Base-by-base conservation (phyloP, 2,888 invertebrate genomes). In the Zygothrica quintamaculata region DNA sequence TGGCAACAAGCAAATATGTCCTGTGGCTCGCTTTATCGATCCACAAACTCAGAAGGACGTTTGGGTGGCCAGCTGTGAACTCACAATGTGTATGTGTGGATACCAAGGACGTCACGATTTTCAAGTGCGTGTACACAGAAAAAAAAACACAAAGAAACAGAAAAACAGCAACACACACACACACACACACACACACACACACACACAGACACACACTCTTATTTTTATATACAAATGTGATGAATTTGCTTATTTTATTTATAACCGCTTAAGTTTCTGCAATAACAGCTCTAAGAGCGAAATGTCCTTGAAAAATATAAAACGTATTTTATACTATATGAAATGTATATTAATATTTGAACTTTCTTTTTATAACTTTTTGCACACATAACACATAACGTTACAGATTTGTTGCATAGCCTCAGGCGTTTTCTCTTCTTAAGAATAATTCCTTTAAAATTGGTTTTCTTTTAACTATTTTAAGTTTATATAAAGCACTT, bases 71-170 rank as follows among this genome's bases (percentile, higher is more conserved):
- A 44, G 50, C 62, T 59, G 66, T 65, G 52, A 61, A 52, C 55
- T 37, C 26, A 60, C 36, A 7, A 16, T 22, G 18, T 22, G 18
- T 39, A 37, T 13, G 25, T 25, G 57, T 46, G 81, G 74, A 58
- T 74, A 71, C 71, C 80, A 80, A 80, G 80, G 80, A 80, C 80
- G 80, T 80, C 80, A 80, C 71, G 46, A 73, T 56, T 65, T 73
- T 76, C 77, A 76, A 79, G 84, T 85, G 86, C 80, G 84, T 75
- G 65, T 46, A 34, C 9, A 61, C 18, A 31, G 11, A 36, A 37
- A n/a, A 31, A 11, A 59, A 22, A 34, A 29, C 33, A 22, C 8
- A 0, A 40, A 22, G 8, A 26, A 26, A 6, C 26, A 6, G 26
- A 26, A 6, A 26, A 26, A 26, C 26, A 6, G 4, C 26, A 26